These are phyloP conservation scores for Heterodera carotae DNA, from an alignment of 1,140 invertebrate species.

Conservation along the genomic window DNA sequence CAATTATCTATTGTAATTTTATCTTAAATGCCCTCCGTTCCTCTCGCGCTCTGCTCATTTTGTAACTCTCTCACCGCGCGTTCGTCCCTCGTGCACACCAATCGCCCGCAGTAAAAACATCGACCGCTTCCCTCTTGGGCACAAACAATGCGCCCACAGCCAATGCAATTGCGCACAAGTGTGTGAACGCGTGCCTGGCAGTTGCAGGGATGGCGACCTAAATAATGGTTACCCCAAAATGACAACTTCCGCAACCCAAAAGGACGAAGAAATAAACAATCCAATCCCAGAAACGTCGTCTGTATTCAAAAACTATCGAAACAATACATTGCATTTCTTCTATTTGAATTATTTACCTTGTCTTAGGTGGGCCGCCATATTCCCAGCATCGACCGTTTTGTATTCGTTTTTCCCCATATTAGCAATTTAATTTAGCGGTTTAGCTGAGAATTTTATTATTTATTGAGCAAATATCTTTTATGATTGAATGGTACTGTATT, in stretches of 20 bases:
- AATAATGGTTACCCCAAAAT: slow-evolving; percentile 12
- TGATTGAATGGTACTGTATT: too few species aligned
- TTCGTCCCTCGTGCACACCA: slow-evolving; percentile 70
- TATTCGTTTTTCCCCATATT: not conserved
- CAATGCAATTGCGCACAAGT: slow-evolving; percentile 87
- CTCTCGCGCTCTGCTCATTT: too few species aligned
- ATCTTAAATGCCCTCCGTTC: not conserved
- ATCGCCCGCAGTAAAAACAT: slow-evolving; percentile 84
- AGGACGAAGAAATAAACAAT: too few species aligned
- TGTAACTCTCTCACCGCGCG: slow-evolving; percentile 39
- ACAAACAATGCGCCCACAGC: slow-evolving; percentile 84
- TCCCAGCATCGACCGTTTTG: slow-evolving; percentile 1
- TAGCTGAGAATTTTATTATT: too few species aligned
- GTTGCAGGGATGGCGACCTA: slow-evolving; percentile 80
- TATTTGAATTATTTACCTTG: not conserved
- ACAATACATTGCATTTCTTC: too few species aligned
- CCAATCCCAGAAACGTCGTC: too few species aligned
- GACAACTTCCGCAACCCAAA: too few species aligned
- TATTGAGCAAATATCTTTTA: too few species aligned
- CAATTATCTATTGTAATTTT: slow-evolving; percentile 5
- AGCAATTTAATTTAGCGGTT: too few species aligned
- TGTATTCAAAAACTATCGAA: too few species aligned
- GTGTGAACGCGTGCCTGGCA: slow-evolving; percentile 88
- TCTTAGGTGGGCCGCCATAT: not conserved
- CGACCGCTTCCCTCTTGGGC: slow-evolving; percentile 92